Evolutionary conservation across 1,140 invertebrate genomes (phyloP).

Genomic region (Cheumatopsyche charites): DNA sequence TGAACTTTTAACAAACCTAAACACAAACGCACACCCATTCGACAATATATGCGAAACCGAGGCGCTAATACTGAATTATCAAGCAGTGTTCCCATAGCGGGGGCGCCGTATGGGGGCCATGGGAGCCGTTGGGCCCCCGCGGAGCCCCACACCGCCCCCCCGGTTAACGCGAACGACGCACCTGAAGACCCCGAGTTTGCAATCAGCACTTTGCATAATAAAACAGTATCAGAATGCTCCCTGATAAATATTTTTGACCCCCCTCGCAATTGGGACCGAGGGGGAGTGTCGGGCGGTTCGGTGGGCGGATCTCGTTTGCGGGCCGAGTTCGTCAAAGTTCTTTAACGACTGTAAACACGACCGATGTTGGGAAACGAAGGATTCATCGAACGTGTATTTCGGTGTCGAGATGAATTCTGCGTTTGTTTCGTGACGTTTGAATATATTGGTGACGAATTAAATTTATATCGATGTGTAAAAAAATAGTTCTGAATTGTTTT

Average conservation of each 20-base stretch:
- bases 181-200: conserved; percentile 46
- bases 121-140: conserved; percentile 26
- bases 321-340: conserved; percentile 32
- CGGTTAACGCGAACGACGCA: conserved; percentile 43
- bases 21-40: background rate
- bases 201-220: conserved; percentile 48
- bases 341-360: conserved; percentile 30
- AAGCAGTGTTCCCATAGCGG: conserved; percentile 25
- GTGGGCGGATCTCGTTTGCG: conserved; percentile 14
- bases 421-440: too few species aligned
- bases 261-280: conserved; percentile 10
- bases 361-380: background rate
- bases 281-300: too few species aligned
- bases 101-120: conserved; percentile 27
- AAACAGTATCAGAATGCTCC: conserved; percentile 41
- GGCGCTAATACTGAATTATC: conserved; percentile 40
- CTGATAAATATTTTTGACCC: conserved; percentile 43
- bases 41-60: conserved; percentile 12
- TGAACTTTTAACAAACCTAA: background rate
- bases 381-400: too few species aligned
- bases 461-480: too few species aligned
- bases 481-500: too few species aligned
- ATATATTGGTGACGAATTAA: too few species aligned
- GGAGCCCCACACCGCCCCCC: conserved; percentile 25
- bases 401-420: too few species aligned